phyloP scores from a whole-genome alignment of 2,888 invertebrate genomes.

The Gymnoscelis rufifasciata region DNA sequence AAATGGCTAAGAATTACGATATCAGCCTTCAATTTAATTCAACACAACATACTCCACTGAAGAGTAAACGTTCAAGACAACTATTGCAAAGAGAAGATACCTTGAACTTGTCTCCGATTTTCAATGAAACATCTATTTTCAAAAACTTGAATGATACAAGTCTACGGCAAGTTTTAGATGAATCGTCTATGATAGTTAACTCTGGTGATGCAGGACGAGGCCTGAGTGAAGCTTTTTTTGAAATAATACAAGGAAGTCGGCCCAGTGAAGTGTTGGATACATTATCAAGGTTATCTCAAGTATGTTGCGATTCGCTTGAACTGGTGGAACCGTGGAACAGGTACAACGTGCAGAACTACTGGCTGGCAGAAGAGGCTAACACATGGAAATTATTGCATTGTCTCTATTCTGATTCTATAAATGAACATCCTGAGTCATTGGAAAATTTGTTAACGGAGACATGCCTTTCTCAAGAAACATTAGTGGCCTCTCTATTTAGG shows the following conservation, averaged over 20 bases:
- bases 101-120: slow-evolving; percentile 64
- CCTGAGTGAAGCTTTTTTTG: slow-evolving; percentile 67
- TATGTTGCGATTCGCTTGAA: slow-evolving; percentile 81
- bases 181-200: slow-evolving; percentile 57
- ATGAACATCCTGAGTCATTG: slow-evolving; percentile 77
- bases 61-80: slow-evolving; percentile 53
- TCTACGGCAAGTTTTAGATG: slow-evolving; percentile 65
- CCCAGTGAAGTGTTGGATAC: slow-evolving; percentile 79
- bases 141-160: slow-evolving; percentile 71
- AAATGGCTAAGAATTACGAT: slow-evolving; percentile 44
- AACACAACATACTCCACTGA: slow-evolving; percentile 59
- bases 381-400: slow-evolving; percentile 93
- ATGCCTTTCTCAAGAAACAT: slow-evolving; percentile 60
- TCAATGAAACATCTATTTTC: slow-evolving; percentile 70
- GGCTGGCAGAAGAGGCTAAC: slow-evolving; percentile 90
- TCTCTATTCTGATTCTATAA: slow-evolving; percentile 88
- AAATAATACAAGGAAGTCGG: slow-evolving; percentile 66
- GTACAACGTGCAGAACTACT: slow-evolving; percentile 70
- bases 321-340: slow-evolving; percentile 70
- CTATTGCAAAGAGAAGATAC: slow-evolving; percentile 63
- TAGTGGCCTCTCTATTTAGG: slow-evolving; percentile 62
- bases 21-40: slow-evolving; percentile 54
- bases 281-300: slow-evolving; percentile 80
- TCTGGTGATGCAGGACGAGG: slow-evolving; percentile 54
- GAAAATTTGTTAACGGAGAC: slow-evolving; percentile 61